Conservation (phyloP, 2,113 vertebrate genomes). For the Tyrannus savana region DNA sequence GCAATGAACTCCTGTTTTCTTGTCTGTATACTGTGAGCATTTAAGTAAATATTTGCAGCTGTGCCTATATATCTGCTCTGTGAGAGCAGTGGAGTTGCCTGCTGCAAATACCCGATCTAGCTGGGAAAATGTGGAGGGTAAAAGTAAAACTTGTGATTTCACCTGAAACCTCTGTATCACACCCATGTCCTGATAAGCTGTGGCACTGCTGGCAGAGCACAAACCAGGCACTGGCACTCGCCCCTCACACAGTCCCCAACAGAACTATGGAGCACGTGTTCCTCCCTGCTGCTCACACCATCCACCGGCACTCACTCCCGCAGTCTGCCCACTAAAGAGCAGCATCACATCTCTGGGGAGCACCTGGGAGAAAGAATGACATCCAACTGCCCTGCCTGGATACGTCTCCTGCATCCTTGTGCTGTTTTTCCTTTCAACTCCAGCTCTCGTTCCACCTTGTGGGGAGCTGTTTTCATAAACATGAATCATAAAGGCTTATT, state of each 20-base stretch:
- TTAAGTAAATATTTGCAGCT: not conserved
- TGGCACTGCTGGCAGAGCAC: not conserved
- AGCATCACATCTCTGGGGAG: not conserved
- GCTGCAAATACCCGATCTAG: not conserved
- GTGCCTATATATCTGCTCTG: not conserved
- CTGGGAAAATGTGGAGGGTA: not conserved
- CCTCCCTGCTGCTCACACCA: not conserved
- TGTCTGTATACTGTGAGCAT: not conserved
- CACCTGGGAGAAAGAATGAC: not conserved
- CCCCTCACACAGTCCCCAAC: accelerated
- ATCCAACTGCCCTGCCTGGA: not conserved
- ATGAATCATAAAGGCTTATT: not conserved
- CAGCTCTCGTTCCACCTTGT: not conserved
- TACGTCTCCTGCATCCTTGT: not conserved
- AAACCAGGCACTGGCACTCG: not conserved
- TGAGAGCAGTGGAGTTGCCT: not conserved
- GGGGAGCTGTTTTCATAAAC: not conserved
- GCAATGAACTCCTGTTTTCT: not conserved
- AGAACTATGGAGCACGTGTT: too few relatives aligned
- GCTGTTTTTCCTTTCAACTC: not conserved
- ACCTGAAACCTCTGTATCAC: not conserved
- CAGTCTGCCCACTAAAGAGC: not conserved
- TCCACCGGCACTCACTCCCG: not conserved
- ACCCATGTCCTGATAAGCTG: accelerated
- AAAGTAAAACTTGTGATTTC: not conserved